Evolutionary conservation across 2,888 invertebrate species (phyloP), one percentile per base, ranked within the genome.

Genomic region (Monoplex corrugatus): DNA sequence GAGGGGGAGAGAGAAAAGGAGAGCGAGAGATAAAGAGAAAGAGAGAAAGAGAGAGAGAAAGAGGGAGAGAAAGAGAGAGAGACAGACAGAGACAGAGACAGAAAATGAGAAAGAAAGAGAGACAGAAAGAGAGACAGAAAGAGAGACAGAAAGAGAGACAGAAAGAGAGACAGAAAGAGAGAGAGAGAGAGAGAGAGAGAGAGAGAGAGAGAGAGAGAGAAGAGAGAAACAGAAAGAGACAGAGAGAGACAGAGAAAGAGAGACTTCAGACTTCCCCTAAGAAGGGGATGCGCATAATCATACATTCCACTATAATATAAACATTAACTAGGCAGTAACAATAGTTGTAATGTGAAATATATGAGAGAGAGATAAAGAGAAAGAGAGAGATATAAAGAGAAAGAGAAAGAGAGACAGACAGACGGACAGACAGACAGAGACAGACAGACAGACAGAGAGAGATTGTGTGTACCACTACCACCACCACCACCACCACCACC

Each of bases 121-220:
- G 86, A 38, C 35, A 86, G 2, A 84, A 5, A 45, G 85, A 85
- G 1, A 57, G 3, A 85, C 35, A 85, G 57, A 85, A 13, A 63
- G 57, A 43, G 6, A 43, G 80, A 80, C 16, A 80, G 35, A 80
- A 3, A 80, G 23, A 43, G 16, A 84, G 84, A 45, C 5, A 84
- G 50, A 57, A 19, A 84, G 84, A 57, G 32, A 50, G 50, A 57
- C n/a, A 84, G 84, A 57, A 19, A 84, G 84, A 57, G 45, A 84
- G 13, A 35, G n/a, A 75, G 84, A 35, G 5, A n/a, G 84, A 35
- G 32, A 45, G 84, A 84, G 45, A 84, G 50, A 50, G 50, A 45
- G 6, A 28, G 43, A 82, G 43, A 5, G 82, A n/a, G 2, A 38
- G 35, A 50, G 35, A 16, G 3, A 84, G 84, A 84, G 2, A 38